Percentiles rank a stretch among this genome's conserved stretches.
Conservation (phyloP, 1,140 invertebrate species). For the Brachionus paranguensis region DNA sequence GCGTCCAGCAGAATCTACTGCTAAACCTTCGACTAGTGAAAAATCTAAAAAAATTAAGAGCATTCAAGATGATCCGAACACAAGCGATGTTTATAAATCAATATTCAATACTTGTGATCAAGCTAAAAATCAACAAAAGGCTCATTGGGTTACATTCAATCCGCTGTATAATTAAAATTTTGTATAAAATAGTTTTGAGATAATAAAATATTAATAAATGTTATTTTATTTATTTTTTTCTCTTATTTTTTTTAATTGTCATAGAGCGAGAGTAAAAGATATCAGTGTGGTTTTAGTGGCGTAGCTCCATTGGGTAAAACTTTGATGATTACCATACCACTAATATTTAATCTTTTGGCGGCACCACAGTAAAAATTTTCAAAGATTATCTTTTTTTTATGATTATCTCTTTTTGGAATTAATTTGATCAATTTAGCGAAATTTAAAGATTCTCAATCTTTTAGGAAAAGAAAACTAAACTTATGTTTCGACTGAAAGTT, state of each 20-base stretch:
- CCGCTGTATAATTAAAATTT: constrained; percentile 77
- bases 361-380: too few relatives aligned
- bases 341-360: too few relatives aligned
- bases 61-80: constrained; percentile 73
- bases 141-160: constrained; percentile 96
- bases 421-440: too few relatives aligned
- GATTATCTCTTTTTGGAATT: too few relatives aligned
- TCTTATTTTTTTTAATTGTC: background rate
- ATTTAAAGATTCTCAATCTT: too few relatives aligned
- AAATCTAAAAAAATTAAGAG: constrained; percentile 41
- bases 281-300: too few relatives aligned
- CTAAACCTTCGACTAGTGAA: background rate
- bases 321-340: too few relatives aligned
- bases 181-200: background rate
- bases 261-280: too few relatives aligned
- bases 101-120: constrained; percentile 82
- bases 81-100: constrained; percentile 84
- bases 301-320: too few relatives aligned
- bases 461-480: too few relatives aligned
- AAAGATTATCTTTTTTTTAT: too few relatives aligned
- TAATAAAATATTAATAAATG: background rate
- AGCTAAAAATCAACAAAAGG: constrained; percentile 75
- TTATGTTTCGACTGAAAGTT: too few relatives aligned
- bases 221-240: background rate
- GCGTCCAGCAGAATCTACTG: background rate